Conservation (phyloP, 2,113 vertebrate genomes). For the Nanger granti region DNA sequence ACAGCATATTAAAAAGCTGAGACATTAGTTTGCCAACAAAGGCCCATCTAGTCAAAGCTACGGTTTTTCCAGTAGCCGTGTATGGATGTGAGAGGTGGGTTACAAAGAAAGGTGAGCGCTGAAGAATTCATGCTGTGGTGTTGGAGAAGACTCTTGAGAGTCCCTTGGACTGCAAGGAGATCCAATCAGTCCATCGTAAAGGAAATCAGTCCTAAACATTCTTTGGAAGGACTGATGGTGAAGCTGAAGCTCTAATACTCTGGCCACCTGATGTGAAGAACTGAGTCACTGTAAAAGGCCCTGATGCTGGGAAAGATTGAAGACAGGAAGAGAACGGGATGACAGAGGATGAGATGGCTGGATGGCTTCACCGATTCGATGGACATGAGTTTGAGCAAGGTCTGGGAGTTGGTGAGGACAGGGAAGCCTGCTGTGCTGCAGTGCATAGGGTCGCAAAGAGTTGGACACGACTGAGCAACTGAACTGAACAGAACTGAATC, state of each 20-base stretch:
- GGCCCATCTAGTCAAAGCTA: neutral
- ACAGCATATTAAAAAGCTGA: neutral
- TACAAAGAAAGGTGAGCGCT: neutral
- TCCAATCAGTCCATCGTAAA: neutral
- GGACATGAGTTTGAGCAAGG: neutral
- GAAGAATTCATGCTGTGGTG: neutral
- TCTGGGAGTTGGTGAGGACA: neutral
- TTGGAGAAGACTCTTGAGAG: neutral
- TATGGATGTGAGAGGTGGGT: neutral
- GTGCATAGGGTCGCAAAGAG: neutral
- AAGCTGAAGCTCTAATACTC: neutral
- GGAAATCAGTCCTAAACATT: neutral
- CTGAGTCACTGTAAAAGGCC: neutral
- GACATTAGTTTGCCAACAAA: too few species aligned
- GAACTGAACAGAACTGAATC: neutral
- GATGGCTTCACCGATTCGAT: fast-evolving
- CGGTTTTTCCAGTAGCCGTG: neutral
- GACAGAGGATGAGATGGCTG: neutral
- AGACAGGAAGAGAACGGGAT: neutral
- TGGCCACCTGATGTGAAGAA: neutral
- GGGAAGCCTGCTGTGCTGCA: fast-evolving
- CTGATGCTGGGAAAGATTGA: neutral
- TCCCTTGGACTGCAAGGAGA: neutral
- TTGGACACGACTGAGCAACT: fast-evolving
- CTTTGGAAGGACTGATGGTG: neutral